phyloP scores from a whole-genome alignment of 92 coral and sea anemone genomes.

The Epizoanthus rinbou region DNA sequence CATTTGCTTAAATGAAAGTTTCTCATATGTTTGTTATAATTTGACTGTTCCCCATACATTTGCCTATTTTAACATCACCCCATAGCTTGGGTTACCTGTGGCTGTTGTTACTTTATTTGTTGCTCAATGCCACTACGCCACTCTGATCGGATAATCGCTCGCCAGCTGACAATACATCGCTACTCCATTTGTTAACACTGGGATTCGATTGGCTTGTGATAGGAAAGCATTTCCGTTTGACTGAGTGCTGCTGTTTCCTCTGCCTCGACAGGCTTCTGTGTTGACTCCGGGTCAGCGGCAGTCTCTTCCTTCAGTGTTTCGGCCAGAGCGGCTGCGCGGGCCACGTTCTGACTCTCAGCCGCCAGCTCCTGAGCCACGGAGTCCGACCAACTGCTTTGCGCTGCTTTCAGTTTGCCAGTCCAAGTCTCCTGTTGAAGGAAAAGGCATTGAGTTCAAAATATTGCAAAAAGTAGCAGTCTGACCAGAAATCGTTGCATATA shows the following conservation, averaged over 20 bases:
- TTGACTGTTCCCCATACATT: too few relatives aligned
- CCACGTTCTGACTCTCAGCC: conserved; percentile 67
- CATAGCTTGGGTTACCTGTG: too few relatives aligned
- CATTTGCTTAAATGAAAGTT: too few relatives aligned
- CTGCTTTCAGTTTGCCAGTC: conserved; percentile 86
- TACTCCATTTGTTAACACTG: conserved; percentile 53
- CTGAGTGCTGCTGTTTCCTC: conserved; percentile 62
- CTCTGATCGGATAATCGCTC: not conserved
- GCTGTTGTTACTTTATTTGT: too few relatives aligned
- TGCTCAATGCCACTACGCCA: too few relatives aligned
- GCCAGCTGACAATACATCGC: not conserved
- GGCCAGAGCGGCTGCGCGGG: conserved; percentile 39
- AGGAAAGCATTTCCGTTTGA: conserved; percentile 64
- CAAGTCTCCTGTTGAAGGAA: conserved; percentile 75
- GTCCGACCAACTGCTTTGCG: conserved; percentile 92
- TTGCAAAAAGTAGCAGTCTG: too few relatives aligned
- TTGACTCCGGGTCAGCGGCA: conserved; percentile 46
- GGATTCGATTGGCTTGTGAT: conserved; percentile 82
- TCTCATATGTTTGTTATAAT: too few relatives aligned
- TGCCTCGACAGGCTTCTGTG: conserved; percentile 45
- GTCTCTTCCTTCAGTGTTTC: conserved; percentile 41
- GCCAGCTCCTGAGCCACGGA: conserved; percentile 86
- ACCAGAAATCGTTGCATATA: too few relatives aligned
- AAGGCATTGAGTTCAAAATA: not conserved
- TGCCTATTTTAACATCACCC: too few relatives aligned